Base-by-base conservation (phyloP, 2,888 invertebrate genomes). In the Drosophila kambysellisi region DNA sequence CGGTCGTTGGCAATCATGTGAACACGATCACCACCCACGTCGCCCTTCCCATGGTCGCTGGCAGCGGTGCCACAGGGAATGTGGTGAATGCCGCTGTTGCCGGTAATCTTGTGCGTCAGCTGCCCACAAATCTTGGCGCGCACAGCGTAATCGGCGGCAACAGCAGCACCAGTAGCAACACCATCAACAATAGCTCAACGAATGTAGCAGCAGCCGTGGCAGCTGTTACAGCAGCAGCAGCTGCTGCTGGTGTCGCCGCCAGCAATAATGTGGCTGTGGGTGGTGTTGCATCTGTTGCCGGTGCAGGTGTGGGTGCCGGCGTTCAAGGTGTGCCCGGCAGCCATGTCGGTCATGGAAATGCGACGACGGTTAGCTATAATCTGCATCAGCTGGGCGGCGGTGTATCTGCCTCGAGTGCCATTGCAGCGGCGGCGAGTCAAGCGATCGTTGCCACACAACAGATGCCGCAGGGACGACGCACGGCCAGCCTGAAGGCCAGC, bases 371-470 rank as follows among this genome's bases (percentile, higher is more conserved):
- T 6, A 94, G 95, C 39, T 97, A 97, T 87, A 95, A 95, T 83
- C 94, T 98, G 58, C 97, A 97, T 17, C 97, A 97, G 83, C 95
- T 96, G 87, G 96, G 97, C n/a, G 96, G 97, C 12, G 83, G 83
- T 1, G 74, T 83, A 0, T 81, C 91, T 4, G 97, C 97, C 0
- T 97, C 97, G 15, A 97, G 96, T 88, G 97, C 98, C 1, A 97
- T 99, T 65, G 98, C 97, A 0, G 98, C 97, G 0, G 98, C 99
- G 1, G 99, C 98, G 0, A 98, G 98, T 30, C 98, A 99, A 92
- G 99, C 99, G 0, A 98, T 99, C 73, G 98, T 97, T 7, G 98
- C 98, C 1, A 99, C 99, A 4, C 98, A 99, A 90, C 97, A 97
- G 95, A 98, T 98, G 97, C 97, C 97, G 90, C 98, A 98, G 88